Conservation (phyloP, 1,140 invertebrate genomes). For the Sarcophaga bullata region DNA sequence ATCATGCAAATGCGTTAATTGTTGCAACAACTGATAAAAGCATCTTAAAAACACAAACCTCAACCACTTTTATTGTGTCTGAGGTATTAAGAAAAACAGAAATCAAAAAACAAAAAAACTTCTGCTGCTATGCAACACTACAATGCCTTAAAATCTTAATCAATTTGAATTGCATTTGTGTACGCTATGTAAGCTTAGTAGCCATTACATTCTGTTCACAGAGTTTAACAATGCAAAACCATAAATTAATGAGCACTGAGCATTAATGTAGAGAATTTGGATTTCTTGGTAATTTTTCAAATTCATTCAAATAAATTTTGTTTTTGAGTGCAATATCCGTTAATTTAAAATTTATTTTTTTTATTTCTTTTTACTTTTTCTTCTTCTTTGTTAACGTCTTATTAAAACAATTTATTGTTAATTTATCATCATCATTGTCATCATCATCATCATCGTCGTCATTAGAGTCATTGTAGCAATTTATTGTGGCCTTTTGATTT, state of each 20-base stretch:
- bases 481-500: not conserved
- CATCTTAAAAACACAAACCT: conserved; percentile 2
- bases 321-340: conserved; percentile 14
- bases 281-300: too few relatives aligned
- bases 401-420: too few relatives aligned
- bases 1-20: conserved; percentile 38
- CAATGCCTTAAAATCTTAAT: conserved; percentile 1
- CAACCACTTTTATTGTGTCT: conserved; percentile 20
- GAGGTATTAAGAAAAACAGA: not conserved
- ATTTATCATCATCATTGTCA: not conserved
- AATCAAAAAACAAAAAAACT: not conserved
- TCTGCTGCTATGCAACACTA: not conserved
- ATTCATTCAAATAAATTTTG: not conserved
- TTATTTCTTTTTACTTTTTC: not conserved
- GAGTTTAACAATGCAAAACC: not conserved
- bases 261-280: too few relatives aligned
- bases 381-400: too few relatives aligned
- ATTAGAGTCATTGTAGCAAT: not conserved
- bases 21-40: conserved; percentile 30
- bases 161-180: conserved; percentile 12
- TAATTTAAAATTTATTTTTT: not conserved
- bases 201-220: not conserved
- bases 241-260: too few relatives aligned
- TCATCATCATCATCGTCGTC: not conserved
- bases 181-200: not conserved